A percentile compares a stretch with the other conserved stretches of the same genome.
Conservation (phyloP, 1,140 invertebrate species). For the Diprion similis region DNA sequence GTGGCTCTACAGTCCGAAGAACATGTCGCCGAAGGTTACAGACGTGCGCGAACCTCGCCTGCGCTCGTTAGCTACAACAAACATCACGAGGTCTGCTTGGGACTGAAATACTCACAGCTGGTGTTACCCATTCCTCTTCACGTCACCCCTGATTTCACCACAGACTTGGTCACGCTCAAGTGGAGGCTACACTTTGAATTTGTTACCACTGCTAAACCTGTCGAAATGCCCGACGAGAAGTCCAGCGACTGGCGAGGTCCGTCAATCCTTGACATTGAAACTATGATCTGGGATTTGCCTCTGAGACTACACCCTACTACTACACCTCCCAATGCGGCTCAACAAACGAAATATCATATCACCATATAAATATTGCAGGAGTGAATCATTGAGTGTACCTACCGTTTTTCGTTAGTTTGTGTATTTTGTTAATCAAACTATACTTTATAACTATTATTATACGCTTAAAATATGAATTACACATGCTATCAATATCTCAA, state of each 20-base stretch:
- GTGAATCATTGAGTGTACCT: no score
- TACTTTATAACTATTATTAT: no score
- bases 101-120: conserved; percentile 86
- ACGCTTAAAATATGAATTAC: no score
- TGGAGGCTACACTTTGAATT: conserved; percentile 98
- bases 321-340: conserved; percentile 64
- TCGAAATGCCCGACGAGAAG: conserved; percentile 62
- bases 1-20: conserved; percentile 93
- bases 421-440: no score
- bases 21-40: conserved; percentile 71
- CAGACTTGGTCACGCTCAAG: conserved; percentile 83
- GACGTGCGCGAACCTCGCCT: conserved; percentile 62
- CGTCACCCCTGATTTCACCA: conserved; percentile 91
- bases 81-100: conserved; percentile 91
- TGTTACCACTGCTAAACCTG: conserved; percentile 78
- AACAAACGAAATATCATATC: conserved; percentile 55
- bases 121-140: conserved; percentile 93
- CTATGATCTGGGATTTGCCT: conserved; percentile 97
- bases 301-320: conserved; percentile 91
- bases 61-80: conserved; percentile 78
- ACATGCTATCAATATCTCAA: no score
- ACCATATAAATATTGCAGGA: conserved; percentile 40
- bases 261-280: conserved; percentile 87
- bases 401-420: no score
- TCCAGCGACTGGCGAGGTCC: conserved; percentile 83